Conservation (phyloP, 2,113 vertebrate genomes). For the Puma concolor region DNA sequence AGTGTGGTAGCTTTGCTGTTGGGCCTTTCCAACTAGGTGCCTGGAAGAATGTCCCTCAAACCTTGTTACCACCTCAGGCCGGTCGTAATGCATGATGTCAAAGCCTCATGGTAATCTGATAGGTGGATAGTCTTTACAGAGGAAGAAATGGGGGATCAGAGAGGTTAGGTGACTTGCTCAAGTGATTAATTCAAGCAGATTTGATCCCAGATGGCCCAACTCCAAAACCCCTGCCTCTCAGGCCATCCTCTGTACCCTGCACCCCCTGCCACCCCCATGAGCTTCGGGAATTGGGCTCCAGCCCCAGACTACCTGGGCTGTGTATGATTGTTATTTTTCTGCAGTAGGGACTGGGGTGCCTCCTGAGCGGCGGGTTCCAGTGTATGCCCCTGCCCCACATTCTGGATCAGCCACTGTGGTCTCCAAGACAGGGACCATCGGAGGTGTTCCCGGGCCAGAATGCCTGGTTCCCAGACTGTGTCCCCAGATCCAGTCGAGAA, state of each 20-base stretch:
- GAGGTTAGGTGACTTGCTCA: neutral
- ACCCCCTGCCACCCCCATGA: neutral
- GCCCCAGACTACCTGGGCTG: neutral
- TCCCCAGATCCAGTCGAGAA: neutral
- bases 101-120: neutral
- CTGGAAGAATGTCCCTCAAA: neutral
- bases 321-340: neutral
- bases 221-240: neutral
- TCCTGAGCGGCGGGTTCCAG: neutral
- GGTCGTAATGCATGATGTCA: too few species aligned
- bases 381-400: accelerated
- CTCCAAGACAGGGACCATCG: neutral
- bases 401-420: neutral
- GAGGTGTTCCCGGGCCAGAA: neutral
- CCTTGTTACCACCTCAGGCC: neutral
- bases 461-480: neutral
- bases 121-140: neutral
- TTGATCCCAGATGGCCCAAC: neutral
- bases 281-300: neutral
- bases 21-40: neutral
- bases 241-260: neutral
- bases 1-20: neutral
- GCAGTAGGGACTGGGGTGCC: neutral
- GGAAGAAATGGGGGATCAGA: neutral
- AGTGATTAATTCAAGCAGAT: neutral